Evolutionary conservation across 2,888 invertebrate genomes (phyloP), one percentile per base, ranked within the genome.

Genomic region (Zygogramma bicolorata): DNA sequence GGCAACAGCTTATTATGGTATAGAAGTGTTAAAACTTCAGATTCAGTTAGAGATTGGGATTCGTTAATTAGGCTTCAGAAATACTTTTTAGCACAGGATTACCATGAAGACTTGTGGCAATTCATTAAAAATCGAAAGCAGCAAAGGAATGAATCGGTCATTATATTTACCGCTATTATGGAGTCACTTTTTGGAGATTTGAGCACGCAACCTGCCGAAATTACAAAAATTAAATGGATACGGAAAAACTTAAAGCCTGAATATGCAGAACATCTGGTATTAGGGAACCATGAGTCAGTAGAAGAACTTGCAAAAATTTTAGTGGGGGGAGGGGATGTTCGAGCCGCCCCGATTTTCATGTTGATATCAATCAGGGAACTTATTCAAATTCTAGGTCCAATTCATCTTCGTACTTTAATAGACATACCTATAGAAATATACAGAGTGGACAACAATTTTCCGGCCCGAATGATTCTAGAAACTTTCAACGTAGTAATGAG

Each of bases 31-130:
- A 34, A 60, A 34, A 18, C 31, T 3, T 34, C 20, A 31, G 34
- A 18, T 20, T 34, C 25, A 18, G 34, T 60, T 31, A 18, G 10
- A 34, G 59, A 60, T 60, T 60, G 59, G 59, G 59, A 60, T 60
- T 31, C 0, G 13, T 49, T 22, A n/a, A n/a, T n/a, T 22, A 18
- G 49, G 22, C 22, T 49, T 8, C 49, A 49, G n/a, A 49, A 46
- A 20, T 1, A 20, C 20, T 46, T 46, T 46, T 46, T 46, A 10
- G 1, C 46, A 6, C 20, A 10, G 1, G 46, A 46, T 18, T 13
- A 46, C 10, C 20, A 46, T 10, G 20, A 46, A 10, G 46, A 46
- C 20, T 46, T 46, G 13, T 46, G 46, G 20, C 20, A 46, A 20
- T 20, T 20, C 10, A 20, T 46, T 8, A 46, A 49, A 49, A 49